Evolutionary conservation across 1,140 invertebrate genomes (phyloP), one percentile per base, ranked within the genome.

Genomic region (Probaryconus sp.): DNA sequence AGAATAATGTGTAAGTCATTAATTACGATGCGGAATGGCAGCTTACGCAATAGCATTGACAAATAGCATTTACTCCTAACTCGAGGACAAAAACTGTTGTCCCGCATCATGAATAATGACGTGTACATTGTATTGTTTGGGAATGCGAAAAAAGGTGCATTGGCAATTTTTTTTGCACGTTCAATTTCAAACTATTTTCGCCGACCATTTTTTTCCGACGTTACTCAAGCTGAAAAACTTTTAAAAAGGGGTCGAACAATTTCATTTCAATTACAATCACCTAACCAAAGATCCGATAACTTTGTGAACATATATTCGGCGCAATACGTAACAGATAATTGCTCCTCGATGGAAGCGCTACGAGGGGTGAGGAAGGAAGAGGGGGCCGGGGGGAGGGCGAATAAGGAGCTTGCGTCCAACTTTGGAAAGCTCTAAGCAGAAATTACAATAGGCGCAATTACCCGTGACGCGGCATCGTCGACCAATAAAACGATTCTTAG

Each of bases 1-100:
- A 75, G 69, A 26, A 75, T 64, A 75, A 75, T 75, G 64, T 68
- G 58, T 67, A 53, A 55, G 71, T 63, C 63, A 68, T 74, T 74
- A 74, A 67, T 73, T 63, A 61, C 55, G 70, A 63, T 67, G 70
- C 70, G 70, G 70, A 61, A 73, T 63, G 65, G 53, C 37, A 73
- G 31, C 63, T 73, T 67, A 67, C 67, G 70, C 67, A 61, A 61
- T 73, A 55, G 70, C 55, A 53, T 72, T 72, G 65, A 51, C 48
- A 72, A 61, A 61, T 61, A 67, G 67, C 61, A 55, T 55, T 73
- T 55, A 67, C 67, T 73, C 61, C 67, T 61, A 73, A 73, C 67
- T 61, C 48, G 61, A 48, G 65, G 65, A 61, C 70, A 48, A 60
- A 73, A 73, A 40, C 20, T 30, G 60, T 37, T 48, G 67, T 72